Conservation (phyloP, 2,113 vertebrate species). For the Onychostoma macrolepis region DNA sequence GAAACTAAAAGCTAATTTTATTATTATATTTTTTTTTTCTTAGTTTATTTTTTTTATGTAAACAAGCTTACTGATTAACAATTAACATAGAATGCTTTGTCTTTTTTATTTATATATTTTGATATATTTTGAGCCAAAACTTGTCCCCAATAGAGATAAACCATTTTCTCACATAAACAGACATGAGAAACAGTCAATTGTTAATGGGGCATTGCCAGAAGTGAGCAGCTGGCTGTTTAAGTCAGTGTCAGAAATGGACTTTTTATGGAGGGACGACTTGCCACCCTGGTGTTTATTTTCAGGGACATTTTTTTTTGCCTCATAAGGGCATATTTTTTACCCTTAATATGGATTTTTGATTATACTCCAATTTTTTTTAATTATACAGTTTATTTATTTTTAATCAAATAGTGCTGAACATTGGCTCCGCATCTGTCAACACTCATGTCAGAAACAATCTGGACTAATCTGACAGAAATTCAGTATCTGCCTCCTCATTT, state of each 20-base stretch:
- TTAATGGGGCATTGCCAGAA: not conserved
- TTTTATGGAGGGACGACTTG: not conserved
- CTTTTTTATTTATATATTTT: not conserved
- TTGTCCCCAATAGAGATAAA: not conserved
- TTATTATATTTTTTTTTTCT: no score
- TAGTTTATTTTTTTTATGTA: not conserved
- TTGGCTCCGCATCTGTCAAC: not conserved
- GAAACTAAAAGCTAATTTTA: no score
- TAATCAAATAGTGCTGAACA: not conserved
- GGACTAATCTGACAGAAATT: not conserved
- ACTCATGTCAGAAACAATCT: not conserved
- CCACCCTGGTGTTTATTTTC: not conserved
- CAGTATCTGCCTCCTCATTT: not conserved
- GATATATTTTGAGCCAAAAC: not conserved
- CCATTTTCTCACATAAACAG: constrained; percentile 12
- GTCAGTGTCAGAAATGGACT: not conserved
- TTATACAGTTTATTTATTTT: not conserved
- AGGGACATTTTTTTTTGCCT: constrained; percentile 12
- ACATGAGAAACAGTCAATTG: not conserved
- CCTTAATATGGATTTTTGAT: not conserved
- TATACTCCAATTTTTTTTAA: not conserved
- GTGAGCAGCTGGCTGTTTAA: constrained; percentile 7
- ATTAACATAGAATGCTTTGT: not conserved
- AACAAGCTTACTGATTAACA: not conserved
- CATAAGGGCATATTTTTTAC: not conserved